phyloP scores from a whole-genome alignment of 2,797 vertebrate species.

The Cuniculus paca region DNA sequence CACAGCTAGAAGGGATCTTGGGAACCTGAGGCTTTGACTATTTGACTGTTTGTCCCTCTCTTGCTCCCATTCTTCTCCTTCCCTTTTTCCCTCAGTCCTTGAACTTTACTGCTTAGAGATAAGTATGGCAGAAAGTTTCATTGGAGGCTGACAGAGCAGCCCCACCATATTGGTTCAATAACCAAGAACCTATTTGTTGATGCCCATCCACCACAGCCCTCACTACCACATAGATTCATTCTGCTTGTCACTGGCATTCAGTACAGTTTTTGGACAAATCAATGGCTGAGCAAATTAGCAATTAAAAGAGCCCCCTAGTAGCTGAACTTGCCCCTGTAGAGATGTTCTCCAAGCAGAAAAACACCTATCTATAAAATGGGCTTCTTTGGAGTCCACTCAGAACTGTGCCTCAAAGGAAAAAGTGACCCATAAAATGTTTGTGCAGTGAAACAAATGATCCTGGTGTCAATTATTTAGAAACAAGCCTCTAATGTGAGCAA shows the following conservation, averaged over 20 bases:
- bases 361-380: background rate
- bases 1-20: background rate
- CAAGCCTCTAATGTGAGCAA: conserved; percentile 85
- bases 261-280: background rate
- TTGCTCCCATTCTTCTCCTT: background rate
- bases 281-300: background rate
- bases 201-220: background rate
- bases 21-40: background rate
- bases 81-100: background rate
- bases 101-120: background rate
- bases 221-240: background rate
- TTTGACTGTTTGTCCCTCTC: background rate
- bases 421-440: conserved; percentile 24
- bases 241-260: background rate
- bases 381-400: background rate
- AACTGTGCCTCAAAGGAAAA: conserved; percentile 43
- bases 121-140: background rate
- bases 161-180: background rate
- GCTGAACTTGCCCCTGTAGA: background rate
- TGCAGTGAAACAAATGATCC: conserved; percentile 81
- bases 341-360: background rate
- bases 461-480: conserved; percentile 86
- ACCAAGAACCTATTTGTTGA: too few species aligned
- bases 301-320: background rate
- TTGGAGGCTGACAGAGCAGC: background rate